Evolutionary conservation across 2,113 vertebrate species (phyloP).

Genomic region (Spea multiplicata): DNA sequence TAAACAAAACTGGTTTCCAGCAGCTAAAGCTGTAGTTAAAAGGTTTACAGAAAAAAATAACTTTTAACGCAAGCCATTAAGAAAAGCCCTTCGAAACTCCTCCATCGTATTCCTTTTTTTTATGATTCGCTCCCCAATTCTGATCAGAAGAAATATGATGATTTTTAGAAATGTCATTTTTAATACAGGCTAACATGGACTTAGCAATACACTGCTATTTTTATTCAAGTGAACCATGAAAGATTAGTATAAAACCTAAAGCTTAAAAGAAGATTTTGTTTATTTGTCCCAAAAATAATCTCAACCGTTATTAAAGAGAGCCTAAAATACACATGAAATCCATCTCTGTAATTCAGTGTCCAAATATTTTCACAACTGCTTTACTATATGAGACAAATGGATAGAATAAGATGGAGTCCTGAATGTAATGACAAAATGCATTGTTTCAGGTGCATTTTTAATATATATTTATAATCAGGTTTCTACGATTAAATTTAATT

Average conservation of each 20-base stretch:
- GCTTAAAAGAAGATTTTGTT: conserved; percentile 35
- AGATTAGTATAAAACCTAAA: conserved; percentile 39
- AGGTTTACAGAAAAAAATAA: too few species aligned
- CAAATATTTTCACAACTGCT: conserved; percentile 1
- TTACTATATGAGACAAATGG: not conserved
- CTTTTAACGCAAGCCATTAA: too few species aligned
- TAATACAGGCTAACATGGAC: conserved; percentile 9
- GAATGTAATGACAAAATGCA: not conserved
- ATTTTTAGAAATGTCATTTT: not conserved
- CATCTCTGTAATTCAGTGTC: not conserved
- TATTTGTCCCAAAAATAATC: conserved; percentile 36
- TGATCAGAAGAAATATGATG: not conserved
- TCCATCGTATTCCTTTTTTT: not conserved
- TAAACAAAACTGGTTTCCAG: too few species aligned
- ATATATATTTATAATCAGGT: not conserved
- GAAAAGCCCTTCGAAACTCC: too few species aligned
- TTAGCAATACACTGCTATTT: conserved; percentile 33
- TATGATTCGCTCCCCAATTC: not conserved
- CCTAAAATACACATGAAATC: conserved; percentile 18
- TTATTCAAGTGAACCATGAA: conserved; percentile 13
- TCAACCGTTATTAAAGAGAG: conserved; percentile 34
- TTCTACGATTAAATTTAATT: not conserved
- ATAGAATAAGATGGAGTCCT: not conserved
- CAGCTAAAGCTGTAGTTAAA: too few species aligned
- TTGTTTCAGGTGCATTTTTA: not conserved